Percentiles rank a stretch among this genome's conserved stretches.
Conservation (phyloP, 2,113 vertebrate genomes). For the Falco punctatus region DNA sequence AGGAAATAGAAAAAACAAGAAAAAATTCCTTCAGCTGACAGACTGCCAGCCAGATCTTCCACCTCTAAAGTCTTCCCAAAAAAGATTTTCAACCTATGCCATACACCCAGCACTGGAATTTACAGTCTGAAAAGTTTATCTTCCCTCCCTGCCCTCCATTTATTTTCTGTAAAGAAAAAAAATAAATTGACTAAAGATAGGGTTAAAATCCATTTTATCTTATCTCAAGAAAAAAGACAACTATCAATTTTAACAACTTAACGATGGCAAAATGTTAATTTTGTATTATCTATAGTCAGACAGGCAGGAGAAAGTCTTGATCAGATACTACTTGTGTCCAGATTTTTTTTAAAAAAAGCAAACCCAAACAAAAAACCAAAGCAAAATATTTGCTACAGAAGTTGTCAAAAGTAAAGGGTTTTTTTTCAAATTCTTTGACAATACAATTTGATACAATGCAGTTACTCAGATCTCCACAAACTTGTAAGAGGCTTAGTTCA, state of each 20-base stretch:
- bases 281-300: neutral
- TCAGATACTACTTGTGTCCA: neutral
- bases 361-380: too few species aligned
- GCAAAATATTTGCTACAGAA: neutral
- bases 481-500: neutral
- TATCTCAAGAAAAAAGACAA: neutral
- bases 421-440: neutral
- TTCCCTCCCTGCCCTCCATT: neutral
- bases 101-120: neutral
- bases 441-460: neutral
- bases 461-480: neutral
- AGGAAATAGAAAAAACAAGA: neutral
- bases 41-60: neutral
- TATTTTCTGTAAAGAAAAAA: neutral
- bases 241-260: neutral
- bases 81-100: neutral
- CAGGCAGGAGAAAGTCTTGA: neutral
- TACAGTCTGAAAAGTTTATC: neutral
- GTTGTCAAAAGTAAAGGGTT: neutral
- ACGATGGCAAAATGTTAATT: neutral
- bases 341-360: neutral
- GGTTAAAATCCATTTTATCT: neutral
- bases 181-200: neutral
- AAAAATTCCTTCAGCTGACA: neutral
- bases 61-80: neutral